Percentiles rank a stretch among this genome's conserved stretches.
Evolutionary conservation across 2,797 vertebrate genomes (phyloP).

Genomic region (Scolopax rusticola): DNA sequence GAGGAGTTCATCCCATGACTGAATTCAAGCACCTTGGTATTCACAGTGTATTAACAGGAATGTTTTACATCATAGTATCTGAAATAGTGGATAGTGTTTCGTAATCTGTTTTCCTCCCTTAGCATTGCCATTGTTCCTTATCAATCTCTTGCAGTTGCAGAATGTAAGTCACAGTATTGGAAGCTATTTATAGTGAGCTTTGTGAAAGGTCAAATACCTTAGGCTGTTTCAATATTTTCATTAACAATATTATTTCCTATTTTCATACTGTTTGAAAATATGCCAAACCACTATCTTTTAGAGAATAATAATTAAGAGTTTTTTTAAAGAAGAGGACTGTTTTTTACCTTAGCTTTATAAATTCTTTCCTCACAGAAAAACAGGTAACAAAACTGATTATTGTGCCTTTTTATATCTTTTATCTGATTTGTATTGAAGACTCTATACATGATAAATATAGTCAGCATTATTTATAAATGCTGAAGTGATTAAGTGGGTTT

Average conservation of each 20-base stretch:
- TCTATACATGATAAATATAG: not conserved
- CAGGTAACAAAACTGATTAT: not conserved
- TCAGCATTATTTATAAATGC: not conserved
- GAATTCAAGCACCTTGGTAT: not conserved
- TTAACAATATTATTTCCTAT: constrained; percentile 55
- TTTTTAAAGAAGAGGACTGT: not conserved
- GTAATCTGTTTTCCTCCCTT: constrained; percentile 39
- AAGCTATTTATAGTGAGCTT: constrained; percentile 61
- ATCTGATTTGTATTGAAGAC: not conserved
- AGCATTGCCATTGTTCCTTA: constrained; percentile 51
- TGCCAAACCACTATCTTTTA: not conserved
- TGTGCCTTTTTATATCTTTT: not conserved
- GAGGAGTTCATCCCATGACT: not conserved
- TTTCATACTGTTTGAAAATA: constrained; percentile 3
- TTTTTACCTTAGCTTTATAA: constrained; percentile 12
- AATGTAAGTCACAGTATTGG: not conserved
- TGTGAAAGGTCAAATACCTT: constrained; percentile 69
- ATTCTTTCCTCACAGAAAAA: not conserved
- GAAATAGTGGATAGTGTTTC: constrained; percentile 14
- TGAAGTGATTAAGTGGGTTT: not conserved
- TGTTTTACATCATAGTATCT: not conserved
- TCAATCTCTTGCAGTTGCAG: constrained; percentile 67
- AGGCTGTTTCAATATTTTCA: constrained; percentile 48
- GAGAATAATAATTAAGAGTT: not conserved
- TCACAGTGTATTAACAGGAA: not conserved